Percentiles rank a stretch among this genome's conserved stretches.
Evolutionary conservation across 1,140 invertebrate genomes (phyloP).

Genomic region (Polyergus mexicanus): DNA sequence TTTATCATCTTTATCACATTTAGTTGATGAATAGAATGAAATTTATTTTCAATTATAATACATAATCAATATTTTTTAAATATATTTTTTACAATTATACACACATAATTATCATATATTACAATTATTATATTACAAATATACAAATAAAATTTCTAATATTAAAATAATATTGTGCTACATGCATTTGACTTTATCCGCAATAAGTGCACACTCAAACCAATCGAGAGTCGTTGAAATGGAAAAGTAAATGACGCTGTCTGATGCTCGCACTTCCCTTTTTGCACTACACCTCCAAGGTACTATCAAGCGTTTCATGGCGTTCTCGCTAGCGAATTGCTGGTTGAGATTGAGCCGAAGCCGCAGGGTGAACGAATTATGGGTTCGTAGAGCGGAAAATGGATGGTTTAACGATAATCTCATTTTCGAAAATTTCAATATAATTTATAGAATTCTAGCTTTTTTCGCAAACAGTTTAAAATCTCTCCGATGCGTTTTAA

Average conservation of each 20-base stretch:
- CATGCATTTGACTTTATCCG: background rate
- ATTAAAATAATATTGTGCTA: conserved; percentile 4
- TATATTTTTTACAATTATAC: background rate
- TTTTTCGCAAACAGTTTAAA: background rate
- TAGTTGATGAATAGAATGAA: background rate
- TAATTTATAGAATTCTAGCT: conserved; percentile 1
- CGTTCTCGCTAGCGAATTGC: background rate
- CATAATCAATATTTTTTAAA: background rate
- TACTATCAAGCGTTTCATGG: conserved; percentile 34
- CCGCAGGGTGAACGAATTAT: conserved; percentile 53
- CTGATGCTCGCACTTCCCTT: conserved; percentile 43
- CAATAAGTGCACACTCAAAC: background rate
- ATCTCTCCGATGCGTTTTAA: background rate
- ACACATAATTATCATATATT: background rate
- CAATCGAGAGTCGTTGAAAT: conserved; percentile 35
- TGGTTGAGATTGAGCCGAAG: conserved; percentile 27
- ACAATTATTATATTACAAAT: background rate
- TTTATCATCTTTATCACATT: background rate
- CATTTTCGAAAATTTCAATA: conserved; percentile 33
- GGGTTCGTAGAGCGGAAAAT: conserved; percentile 41
- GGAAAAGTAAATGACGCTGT: conserved; percentile 38
- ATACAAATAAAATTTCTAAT: background rate
- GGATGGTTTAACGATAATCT: conserved; percentile 4
- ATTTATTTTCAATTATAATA: background rate
- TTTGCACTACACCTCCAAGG: conserved; percentile 20